These are phyloP conservation scores for Tolypeutes matacus DNA, from an alignment of 2,797 vertebrate genomes.

Conservation along the genomic window DNA sequence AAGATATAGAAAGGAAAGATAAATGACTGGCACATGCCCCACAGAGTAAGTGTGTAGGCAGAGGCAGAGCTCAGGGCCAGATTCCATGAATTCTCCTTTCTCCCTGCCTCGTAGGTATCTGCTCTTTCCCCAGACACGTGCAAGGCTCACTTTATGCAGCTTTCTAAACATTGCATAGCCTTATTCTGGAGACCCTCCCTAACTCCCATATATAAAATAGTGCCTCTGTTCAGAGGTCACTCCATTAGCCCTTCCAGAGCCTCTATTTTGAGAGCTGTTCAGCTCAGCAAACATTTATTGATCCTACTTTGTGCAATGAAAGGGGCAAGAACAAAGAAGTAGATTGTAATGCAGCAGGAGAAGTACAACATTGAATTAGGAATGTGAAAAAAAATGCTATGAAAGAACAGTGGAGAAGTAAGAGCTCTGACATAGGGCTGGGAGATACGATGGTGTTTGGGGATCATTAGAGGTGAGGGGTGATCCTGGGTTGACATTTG, in stretches of 20 bases:
- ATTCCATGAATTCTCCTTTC: too few species aligned
- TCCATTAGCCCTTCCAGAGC: neutral
- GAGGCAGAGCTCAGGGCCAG: neutral
- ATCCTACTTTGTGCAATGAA: rapidly evolving
- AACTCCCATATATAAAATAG: too few species aligned
- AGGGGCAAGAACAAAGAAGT: neutral
- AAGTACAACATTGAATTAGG: rapidly evolving
- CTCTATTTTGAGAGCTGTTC: rapidly evolving
- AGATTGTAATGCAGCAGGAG: rapidly evolving
- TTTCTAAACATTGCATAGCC: too few species aligned
- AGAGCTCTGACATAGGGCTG: neutral
- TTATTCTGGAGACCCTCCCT: too few species aligned
- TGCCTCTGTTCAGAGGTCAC: too few species aligned
- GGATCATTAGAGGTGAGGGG: rapidly evolving
- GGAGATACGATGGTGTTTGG: neutral
- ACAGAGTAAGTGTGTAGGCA: rapidly evolving
- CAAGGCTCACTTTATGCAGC: too few species aligned
- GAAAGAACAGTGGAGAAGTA: rapidly evolving
- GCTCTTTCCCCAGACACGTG: too few species aligned
- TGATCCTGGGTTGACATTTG: rapidly evolving
- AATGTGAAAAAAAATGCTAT: rapidly evolving
- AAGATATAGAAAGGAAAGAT: neutral
- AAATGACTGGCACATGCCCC: neutral
- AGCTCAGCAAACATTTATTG: neutral
- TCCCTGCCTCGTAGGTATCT: too few species aligned